phyloP scores from a whole-genome alignment of 2,797 vertebrate genomes.

The Meriones psammophilus region DNA sequence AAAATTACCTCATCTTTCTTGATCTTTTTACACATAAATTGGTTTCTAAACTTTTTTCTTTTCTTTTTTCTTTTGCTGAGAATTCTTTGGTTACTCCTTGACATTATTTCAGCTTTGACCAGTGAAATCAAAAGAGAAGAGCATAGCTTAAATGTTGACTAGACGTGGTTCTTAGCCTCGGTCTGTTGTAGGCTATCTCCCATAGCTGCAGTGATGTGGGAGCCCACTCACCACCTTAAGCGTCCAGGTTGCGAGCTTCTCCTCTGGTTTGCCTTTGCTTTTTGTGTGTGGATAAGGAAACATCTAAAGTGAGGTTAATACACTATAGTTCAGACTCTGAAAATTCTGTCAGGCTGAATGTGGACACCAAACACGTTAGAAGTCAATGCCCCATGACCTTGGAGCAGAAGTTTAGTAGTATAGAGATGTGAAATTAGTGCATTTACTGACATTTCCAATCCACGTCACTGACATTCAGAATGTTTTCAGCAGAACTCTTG shows the following conservation, averaged over 20 bases:
- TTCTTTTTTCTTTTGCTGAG: constrained; percentile 49
- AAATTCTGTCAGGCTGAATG: constrained; percentile 55
- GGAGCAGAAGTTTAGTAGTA: constrained; percentile 65
- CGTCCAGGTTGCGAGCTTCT: constrained; percentile 69
- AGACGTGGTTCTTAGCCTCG: constrained; percentile 45
- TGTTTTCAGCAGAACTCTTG: constrained; percentile 60
- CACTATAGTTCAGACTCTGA: constrained; percentile 49
- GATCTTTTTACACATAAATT: constrained; percentile 59
- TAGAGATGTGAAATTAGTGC: constrained; percentile 47
- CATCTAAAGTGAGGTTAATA: constrained; percentile 61
- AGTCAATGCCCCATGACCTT: constrained; percentile 59
- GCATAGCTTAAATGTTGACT: constrained; percentile 50
- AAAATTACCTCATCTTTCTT: constrained; percentile 71
- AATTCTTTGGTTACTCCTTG: constrained; percentile 75
- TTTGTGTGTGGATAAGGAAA: constrained; percentile 60
- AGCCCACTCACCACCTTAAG: constrained; percentile 91
- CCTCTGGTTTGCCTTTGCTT: constrained; percentile 36
- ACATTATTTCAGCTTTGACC: constrained; percentile 59
- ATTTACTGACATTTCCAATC: constrained; percentile 59
- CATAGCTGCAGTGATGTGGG: constrained; percentile 91
- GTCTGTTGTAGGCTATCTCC: constrained; percentile 86
- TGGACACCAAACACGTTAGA: constrained; percentile 48
- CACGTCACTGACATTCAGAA: constrained; percentile 27
- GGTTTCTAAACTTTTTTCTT: constrained; percentile 35
- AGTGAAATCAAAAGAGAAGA: constrained; percentile 38